phyloP scores from a whole-genome alignment of 2,888 invertebrate species.

The Cheilosia vulpina region DNA sequence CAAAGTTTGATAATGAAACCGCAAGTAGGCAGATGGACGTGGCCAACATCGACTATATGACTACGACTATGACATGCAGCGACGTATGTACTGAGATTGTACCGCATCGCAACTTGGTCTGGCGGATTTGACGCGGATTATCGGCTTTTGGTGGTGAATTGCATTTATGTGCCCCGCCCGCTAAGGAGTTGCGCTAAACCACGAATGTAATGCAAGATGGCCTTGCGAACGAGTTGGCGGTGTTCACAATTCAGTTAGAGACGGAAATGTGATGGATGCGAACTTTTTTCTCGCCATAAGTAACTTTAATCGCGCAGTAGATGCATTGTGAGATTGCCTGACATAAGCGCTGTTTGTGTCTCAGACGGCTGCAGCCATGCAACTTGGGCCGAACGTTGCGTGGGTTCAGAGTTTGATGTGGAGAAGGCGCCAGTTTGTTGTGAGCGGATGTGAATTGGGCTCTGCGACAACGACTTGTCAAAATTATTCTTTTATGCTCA shows the following conservation, averaged over 20 bases:
- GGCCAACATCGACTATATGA: slow-evolving; percentile 25
- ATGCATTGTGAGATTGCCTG: too few relatives aligned
- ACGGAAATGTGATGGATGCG: slow-evolving; percentile 2
- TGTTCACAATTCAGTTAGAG: slow-evolving; percentile 10
- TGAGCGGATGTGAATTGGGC: too few relatives aligned
- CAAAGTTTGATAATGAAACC: slow-evolving; percentile 53
- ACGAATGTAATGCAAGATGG: slow-evolving; percentile 33
- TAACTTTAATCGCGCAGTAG: background rate
- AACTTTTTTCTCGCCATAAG: background rate
- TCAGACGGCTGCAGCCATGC: too few relatives aligned
- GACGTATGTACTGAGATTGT: slow-evolving; percentile 11
- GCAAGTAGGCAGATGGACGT: slow-evolving; percentile 68
- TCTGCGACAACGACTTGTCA: too few relatives aligned
- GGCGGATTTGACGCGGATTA: slow-evolving; percentile 61
- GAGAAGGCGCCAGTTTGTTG: too few relatives aligned
- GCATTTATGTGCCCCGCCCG: slow-evolving; percentile 35
- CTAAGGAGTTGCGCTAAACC: slow-evolving; percentile 44
- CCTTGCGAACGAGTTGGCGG: slow-evolving; percentile 36
- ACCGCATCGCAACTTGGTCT: slow-evolving; percentile 28
- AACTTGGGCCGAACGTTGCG: too few relatives aligned
- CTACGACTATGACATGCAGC: background rate
- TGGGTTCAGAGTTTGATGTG: too few relatives aligned
- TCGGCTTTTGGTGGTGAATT: slow-evolving; percentile 40
- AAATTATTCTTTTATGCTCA: too few relatives aligned
- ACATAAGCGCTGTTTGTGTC: too few relatives aligned